phyloP scores from a whole-genome alignment of 2,113 vertebrate species.

The Pogona vitticeps region DNA sequence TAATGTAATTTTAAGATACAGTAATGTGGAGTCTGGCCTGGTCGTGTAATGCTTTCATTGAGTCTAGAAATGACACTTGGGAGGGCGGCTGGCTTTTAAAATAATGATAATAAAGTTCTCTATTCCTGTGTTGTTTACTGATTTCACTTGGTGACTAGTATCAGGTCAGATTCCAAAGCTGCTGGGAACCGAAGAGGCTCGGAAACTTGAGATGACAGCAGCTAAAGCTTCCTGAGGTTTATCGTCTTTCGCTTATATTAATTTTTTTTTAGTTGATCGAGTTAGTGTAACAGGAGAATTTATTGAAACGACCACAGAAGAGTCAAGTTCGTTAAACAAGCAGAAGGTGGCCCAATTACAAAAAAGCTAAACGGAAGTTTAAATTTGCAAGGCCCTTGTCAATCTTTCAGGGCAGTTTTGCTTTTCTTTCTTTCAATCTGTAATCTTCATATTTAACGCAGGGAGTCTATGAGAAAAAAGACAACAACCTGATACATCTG shows the following conservation, averaged over 20 bases:
- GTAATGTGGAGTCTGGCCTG: conserved; percentile 66
- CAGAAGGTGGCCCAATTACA: neutral
- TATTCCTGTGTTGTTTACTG: neutral
- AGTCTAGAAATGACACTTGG: conserved; percentile 68
- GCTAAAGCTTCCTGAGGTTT: neutral
- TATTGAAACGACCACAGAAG: neutral
- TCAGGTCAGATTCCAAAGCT: neutral
- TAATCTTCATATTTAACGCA: too few species aligned
- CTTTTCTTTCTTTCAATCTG: too few species aligned
- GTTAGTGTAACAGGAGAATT: neutral
- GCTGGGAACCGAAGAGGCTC: neutral
- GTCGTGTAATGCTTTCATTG: conserved; percentile 8
- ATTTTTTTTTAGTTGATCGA: neutral
- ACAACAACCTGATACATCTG: too few species aligned
- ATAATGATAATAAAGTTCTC: conserved; percentile 53
- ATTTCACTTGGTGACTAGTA: neutral
- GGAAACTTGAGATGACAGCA: neutral
- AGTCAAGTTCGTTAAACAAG: neutral
- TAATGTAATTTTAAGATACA: conserved; percentile 70
- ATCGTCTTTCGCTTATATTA: neutral
- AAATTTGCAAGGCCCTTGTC: too few species aligned
- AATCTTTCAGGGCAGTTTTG: too few species aligned
- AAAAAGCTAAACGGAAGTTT: neutral
- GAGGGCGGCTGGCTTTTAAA: conserved; percentile 35
- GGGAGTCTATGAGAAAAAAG: too few species aligned